Evolutionary conservation across 1,140 invertebrate species (phyloP).

Genomic region (Ceratoteleas bidentatus): DNA sequence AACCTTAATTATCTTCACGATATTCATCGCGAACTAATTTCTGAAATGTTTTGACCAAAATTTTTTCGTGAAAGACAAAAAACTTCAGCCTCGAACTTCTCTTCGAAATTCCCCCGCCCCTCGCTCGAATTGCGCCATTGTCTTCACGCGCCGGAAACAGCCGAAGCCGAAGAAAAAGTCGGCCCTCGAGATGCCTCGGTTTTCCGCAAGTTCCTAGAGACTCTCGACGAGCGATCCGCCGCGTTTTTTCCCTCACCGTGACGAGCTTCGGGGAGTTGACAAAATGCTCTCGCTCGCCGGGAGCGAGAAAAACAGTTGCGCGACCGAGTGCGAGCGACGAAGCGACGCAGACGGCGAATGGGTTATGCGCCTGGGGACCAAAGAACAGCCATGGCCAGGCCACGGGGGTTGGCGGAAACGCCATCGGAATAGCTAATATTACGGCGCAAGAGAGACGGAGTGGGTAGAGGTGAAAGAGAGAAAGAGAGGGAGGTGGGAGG

Average conservation of each 20-base stretch:
- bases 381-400: conserved; percentile 67
- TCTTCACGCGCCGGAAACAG: too few species aligned
- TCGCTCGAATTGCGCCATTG: too few species aligned
- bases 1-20: too few species aligned
- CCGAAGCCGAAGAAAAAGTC: background rate
- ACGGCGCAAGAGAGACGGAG: conserved; percentile 28
- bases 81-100: too few species aligned
- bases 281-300: conserved; percentile 65
- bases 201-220: conserved; percentile 47
- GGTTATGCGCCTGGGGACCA: conserved; percentile 62
- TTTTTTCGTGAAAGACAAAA: too few species aligned
- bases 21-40: too few species aligned
- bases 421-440: conserved; percentile 76
- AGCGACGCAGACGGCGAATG: conserved; percentile 29
- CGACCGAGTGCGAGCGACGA: conserved; percentile 21
- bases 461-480: too few species aligned
- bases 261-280: conserved; percentile 69
- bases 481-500: conserved; percentile 1
- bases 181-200: conserved; percentile 24
- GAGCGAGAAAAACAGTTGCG: conserved; percentile 64
- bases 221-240: conserved; percentile 56
- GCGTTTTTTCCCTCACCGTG: conserved; percentile 56
- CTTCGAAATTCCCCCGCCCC: too few species aligned
- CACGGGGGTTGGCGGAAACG: conserved; percentile 70
- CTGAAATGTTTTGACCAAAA: too few species aligned